These are phyloP conservation scores for Aradophagus sp. DNA, from an alignment of 1,140 invertebrate genomes.

Conservation along the genomic window DNA sequence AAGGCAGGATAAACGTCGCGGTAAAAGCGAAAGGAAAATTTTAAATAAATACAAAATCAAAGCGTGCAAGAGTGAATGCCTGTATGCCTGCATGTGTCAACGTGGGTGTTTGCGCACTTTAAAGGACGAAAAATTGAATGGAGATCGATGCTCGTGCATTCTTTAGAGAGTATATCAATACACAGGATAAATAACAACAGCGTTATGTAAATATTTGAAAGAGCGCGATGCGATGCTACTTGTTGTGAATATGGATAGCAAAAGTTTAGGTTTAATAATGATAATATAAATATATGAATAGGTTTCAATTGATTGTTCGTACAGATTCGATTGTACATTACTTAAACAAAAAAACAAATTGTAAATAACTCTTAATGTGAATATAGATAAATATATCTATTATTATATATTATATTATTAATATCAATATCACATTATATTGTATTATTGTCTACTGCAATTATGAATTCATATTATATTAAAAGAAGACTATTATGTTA, in stretches of 20 bases:
- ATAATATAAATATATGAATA: conserved; percentile 64
- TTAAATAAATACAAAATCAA: conserved; percentile 34
- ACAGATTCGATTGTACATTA: conserved; percentile 73
- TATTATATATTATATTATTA: conserved; percentile 65
- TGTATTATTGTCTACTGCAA: conserved; percentile 73
- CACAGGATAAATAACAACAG: conserved; percentile 60
- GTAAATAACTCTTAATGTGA: conserved; percentile 75
- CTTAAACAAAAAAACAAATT: conserved; percentile 62
- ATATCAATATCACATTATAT: conserved; percentile 67
- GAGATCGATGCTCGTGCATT: conserved; percentile 65
- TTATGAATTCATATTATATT: conserved; percentile 74
- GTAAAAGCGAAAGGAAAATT: conserved; percentile 37
- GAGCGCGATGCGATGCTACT: conserved; percentile 56
- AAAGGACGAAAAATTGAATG: conserved; percentile 43
- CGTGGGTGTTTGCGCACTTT: conserved; percentile 41
- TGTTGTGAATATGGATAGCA: conserved; percentile 71
- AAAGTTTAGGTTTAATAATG: conserved; percentile 61
- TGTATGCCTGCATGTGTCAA: conserved; percentile 10
- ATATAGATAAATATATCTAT: conserved; percentile 74
- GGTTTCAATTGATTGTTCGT: conserved; percentile 69
- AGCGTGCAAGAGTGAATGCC: conserved; percentile 9
- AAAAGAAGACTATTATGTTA: conserved; percentile 73
- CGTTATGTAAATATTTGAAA: conserved; percentile 69
- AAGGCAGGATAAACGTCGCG: conserved; percentile 64
- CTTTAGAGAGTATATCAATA: conserved; percentile 64